Percentiles rank a stretch among this genome's conserved stretches.
Conservation (phyloP, 2,888 invertebrate genomes). For the Pandemis corylana region DNA sequence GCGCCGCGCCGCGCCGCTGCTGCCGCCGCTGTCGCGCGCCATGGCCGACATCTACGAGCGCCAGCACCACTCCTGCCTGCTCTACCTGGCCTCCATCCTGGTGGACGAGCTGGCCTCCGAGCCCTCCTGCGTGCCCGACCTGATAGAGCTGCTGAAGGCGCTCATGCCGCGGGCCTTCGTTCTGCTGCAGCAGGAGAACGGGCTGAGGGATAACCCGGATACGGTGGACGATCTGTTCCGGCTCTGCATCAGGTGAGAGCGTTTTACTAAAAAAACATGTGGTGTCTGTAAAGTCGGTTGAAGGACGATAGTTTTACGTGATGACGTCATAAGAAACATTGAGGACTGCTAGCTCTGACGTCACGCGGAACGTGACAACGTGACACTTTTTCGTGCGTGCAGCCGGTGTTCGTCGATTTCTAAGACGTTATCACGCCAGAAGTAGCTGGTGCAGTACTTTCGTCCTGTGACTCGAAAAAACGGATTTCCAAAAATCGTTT, state of each 20-base stretch:
- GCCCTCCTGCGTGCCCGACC: constrained; percentile 89
- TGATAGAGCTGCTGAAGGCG: constrained; percentile 94
- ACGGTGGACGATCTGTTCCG: constrained; percentile 99
- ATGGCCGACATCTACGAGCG: constrained; percentile 85
- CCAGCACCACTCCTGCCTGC: constrained; percentile 94
- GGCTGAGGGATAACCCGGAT: constrained; percentile 96
- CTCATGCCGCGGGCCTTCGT: constrained; percentile 92
- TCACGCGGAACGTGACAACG: too few species aligned
- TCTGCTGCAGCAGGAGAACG: constrained; percentile 91
- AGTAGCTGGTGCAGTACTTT: too few species aligned
- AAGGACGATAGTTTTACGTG: too few species aligned
- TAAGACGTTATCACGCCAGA: too few species aligned
- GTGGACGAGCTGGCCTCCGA: constrained; percentile 76
- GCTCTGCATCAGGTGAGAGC: constrained; percentile 86
- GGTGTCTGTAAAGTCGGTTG: too few species aligned
- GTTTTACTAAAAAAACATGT: background rate
- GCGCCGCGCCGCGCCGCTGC: constrained; percentile 89
- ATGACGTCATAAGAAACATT: too few species aligned
- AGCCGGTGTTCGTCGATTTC: too few species aligned
- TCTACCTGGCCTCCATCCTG: constrained; percentile 95
- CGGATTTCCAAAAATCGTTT: too few species aligned
- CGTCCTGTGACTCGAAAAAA: too few species aligned
- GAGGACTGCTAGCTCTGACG: too few species aligned
- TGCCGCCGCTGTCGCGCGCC: constrained; percentile 87
- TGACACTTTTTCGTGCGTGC: too few species aligned